Evolutionary conservation across 1,140 invertebrate genomes (phyloP), one percentile per base, ranked within the genome.

Genomic region (Apocrypta bakeri): DNA sequence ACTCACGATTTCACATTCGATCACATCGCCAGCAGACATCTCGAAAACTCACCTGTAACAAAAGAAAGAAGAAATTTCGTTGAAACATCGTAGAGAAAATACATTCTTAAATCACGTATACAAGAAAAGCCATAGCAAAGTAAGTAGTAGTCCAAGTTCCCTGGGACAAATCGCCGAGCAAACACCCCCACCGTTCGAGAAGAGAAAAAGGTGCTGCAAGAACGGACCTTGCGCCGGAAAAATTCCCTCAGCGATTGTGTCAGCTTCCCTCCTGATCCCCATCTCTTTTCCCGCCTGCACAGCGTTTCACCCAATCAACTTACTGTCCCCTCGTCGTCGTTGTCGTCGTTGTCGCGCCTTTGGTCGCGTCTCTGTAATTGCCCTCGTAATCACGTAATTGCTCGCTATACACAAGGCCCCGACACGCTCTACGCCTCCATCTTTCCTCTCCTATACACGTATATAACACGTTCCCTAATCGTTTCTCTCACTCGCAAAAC

Each of bases 371-470:
- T 68, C 78, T 25, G 61, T 66, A 81, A 81, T 81, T 81, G 79
- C 69, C 69, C 27, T 73, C 69, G 71, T 81, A 81, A 81, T 81
- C 63, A 81, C 71, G 69, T 81, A 81, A 81, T 81, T 81, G 79
- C 68, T 21, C 69, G 66, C 48, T 56, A 56, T 31, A 79, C 68
- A 0, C 31, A 27, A 37, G 37, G 56, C 17, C 33, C 33, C 64
- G 25, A 56, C 48, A 56, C 56, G 29, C 37, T 69, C 48, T 64
- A 69, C 76, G 76, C 76, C 76, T 79, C 42, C 27, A 21, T 56
- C 72, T 56, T 42, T 56, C 72, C 25, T 48, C 72, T 48, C 56
- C 8, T 27, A 27, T 68, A 27, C n/a, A 12, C 21, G n/a, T 27
- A 66, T 1, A 66, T 2, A 25, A 2, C 25, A 31, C 64, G 9